Evolutionary conservation across 2,888 invertebrate genomes (phyloP).

Genomic region (Ectemnius lituratus): DNA sequence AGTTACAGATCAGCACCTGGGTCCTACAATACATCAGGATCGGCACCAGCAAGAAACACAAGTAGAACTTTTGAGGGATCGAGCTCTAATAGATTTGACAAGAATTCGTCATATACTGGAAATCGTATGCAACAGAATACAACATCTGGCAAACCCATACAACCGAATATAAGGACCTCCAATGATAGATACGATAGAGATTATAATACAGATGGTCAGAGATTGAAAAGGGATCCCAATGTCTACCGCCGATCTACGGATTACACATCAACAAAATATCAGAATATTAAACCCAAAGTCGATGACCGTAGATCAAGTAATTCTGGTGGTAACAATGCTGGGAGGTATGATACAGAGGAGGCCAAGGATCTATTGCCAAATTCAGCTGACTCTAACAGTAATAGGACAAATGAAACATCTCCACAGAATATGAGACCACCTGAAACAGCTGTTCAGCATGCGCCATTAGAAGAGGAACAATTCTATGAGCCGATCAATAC

Average conservation of each 20-base stretch:
- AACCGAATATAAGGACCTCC: background rate
- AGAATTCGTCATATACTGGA: background rate
- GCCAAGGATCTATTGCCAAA: background rate
- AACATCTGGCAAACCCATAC: background rate
- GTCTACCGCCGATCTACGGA: conserved; percentile 36
- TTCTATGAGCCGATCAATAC: no score
- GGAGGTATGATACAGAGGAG: conserved; percentile 24
- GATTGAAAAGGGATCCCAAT: conserved; percentile 35
- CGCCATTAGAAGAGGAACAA: no score
- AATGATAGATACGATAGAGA: conserved; percentile 14
- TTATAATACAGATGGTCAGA: conserved; percentile 28
- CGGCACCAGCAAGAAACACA: no score
- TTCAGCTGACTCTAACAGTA: background rate
- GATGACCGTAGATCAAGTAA: conserved; percentile 32
- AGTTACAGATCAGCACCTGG: background rate
- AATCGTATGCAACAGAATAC: background rate
- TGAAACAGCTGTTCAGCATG: no score
- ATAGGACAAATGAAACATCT: no score
- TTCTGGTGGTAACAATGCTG: conserved; percentile 14
- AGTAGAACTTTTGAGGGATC: no score
- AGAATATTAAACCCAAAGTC: conserved; percentile 16
- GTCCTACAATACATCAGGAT: background rate
- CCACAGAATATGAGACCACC: no score
- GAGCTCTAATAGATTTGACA: no score
- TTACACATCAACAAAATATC: conserved; percentile 19